A percentile compares a stretch with the other conserved stretches of the same genome.
Evolutionary conservation across 2,797 vertebrate genomes (phyloP).

Genomic region (Peromyscus nudipes): DNA sequence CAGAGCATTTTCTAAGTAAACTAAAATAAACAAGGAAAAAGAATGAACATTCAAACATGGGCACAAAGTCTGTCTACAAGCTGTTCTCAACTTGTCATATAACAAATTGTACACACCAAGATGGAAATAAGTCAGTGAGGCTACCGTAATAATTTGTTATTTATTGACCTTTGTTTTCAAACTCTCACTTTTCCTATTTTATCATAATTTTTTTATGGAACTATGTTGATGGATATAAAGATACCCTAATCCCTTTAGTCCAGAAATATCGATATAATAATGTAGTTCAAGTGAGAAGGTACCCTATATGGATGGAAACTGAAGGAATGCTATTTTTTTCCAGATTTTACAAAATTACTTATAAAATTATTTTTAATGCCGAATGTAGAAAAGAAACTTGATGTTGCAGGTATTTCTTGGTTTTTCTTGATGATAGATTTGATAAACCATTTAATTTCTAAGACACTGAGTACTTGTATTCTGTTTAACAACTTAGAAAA

Average conservation of each 20-base stretch:
- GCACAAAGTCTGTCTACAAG: neutral
- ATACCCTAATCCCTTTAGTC: neutral
- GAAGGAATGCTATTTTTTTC: constrained; percentile 6
- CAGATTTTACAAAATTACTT: constrained; percentile 8
- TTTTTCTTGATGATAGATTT: constrained; percentile 27
- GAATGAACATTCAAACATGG: neutral
- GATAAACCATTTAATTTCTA: constrained; percentile 38
- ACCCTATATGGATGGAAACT: neutral
- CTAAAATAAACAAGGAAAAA: constrained; percentile 12
- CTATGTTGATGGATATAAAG: neutral
- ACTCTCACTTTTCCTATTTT: neutral
- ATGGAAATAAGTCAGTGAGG: neutral
- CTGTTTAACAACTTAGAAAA: constrained; percentile 26
- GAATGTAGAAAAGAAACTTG: constrained; percentile 50
- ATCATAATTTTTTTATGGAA: neutral
- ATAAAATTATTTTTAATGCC: constrained; percentile 22
- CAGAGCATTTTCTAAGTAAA: constrained; percentile 61
- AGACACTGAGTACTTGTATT: constrained; percentile 7
- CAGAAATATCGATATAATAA: neutral
- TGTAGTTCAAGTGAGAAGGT: neutral
- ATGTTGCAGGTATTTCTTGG: neutral
- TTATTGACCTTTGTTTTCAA: constrained; percentile 40
- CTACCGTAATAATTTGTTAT: neutral
- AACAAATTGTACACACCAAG: neutral
- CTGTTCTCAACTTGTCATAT: neutral